A percentile compares a stretch with the other conserved stretches of the same genome.
Evolutionary conservation across 2,888 invertebrate species (phyloP).

Genomic region (Prenolepis imparis): DNA sequence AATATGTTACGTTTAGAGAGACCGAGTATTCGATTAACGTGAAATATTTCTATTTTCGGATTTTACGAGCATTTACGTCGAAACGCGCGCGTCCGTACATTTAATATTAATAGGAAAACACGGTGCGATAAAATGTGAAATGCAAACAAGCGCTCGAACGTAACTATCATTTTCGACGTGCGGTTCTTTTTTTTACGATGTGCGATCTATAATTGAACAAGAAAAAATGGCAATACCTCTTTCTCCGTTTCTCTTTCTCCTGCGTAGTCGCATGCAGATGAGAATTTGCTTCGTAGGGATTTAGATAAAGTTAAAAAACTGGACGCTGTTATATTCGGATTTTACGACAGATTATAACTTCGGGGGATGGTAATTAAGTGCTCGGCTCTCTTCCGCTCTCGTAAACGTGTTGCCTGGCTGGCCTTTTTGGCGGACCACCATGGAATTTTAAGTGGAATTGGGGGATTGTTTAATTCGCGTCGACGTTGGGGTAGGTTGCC

Average conservation of each 20-base stretch:
- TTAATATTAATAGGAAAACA: not conserved
- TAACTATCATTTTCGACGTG: not conserved
- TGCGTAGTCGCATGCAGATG: slow-evolving; percentile 20
- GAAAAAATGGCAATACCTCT: not conserved
- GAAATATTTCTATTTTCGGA: slow-evolving; percentile 3
- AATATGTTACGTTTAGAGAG: slow-evolving; percentile 19
- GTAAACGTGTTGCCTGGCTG: slow-evolving; percentile 63
- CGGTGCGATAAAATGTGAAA: not conserved
- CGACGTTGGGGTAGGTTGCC: slow-evolving; percentile 59
- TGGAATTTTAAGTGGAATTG: slow-evolving; percentile 76
- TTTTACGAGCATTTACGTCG: not conserved
- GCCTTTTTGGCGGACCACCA: slow-evolving; percentile 71
- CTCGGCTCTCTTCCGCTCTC: slow-evolving; percentile 57
- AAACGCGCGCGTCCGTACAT: not conserved
- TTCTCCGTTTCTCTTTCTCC: not conserved
- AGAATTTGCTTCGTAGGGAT: slow-evolving; percentile 58
- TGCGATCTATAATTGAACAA: slow-evolving; percentile 1
- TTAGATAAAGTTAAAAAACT: slow-evolving; percentile 80
- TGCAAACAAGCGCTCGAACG: not conserved
- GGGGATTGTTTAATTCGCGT: slow-evolving; percentile 76
- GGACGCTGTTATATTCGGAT: slow-evolving; percentile 80
- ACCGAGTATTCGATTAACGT: slow-evolving; percentile 14
- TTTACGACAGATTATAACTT: slow-evolving; percentile 80
- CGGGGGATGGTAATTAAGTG: slow-evolving; percentile 77
- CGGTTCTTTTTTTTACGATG: not conserved